These are phyloP conservation scores for Trichomalopsis sarcophagae DNA, from an alignment of 1,140 invertebrate species.

Conservation along the genomic window DNA sequence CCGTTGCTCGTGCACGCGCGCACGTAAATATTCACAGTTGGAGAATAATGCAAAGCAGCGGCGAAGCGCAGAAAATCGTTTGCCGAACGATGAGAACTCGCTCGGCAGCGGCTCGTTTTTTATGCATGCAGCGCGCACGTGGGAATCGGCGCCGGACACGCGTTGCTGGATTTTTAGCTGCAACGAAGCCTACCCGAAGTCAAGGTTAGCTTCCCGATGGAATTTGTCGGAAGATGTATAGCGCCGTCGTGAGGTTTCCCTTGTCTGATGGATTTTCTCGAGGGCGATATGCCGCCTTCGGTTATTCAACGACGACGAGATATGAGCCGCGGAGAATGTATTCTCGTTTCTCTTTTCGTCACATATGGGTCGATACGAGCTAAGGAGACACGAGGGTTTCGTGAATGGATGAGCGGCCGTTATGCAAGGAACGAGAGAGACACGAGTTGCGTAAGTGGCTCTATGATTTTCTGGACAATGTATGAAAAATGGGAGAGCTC, in stretches of 20 bases:
- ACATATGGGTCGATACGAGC: too few species aligned
- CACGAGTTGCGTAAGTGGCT: not conserved
- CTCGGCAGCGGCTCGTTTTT: not conserved
- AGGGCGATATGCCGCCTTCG: too few species aligned
- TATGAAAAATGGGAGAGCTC: not conserved
- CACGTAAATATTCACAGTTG: not conserved
- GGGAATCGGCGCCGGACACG: conserved; percentile 18
- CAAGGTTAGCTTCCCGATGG: not conserved
- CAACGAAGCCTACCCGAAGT: conserved; percentile 22
- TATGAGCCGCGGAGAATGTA: too few species aligned
- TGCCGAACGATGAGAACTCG: not conserved
- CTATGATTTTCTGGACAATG: not conserved
- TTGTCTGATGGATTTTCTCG: not conserved
- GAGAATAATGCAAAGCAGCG: conserved; percentile 5
- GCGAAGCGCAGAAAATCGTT: not conserved
- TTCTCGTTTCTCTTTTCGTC: too few species aligned
- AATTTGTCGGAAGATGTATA: not conserved
- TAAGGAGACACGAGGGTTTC: not conserved
- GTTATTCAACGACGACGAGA: too few species aligned
- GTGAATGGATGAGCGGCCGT: not conserved
- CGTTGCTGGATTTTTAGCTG: not conserved
- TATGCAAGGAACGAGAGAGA: not conserved
- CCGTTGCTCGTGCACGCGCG: not conserved
- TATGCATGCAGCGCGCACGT: conserved; percentile 11
- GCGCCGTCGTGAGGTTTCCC: conserved; percentile 8